Evolutionary conservation across 2,888 invertebrate species (phyloP).

Genomic region (Myathropa florea): DNA sequence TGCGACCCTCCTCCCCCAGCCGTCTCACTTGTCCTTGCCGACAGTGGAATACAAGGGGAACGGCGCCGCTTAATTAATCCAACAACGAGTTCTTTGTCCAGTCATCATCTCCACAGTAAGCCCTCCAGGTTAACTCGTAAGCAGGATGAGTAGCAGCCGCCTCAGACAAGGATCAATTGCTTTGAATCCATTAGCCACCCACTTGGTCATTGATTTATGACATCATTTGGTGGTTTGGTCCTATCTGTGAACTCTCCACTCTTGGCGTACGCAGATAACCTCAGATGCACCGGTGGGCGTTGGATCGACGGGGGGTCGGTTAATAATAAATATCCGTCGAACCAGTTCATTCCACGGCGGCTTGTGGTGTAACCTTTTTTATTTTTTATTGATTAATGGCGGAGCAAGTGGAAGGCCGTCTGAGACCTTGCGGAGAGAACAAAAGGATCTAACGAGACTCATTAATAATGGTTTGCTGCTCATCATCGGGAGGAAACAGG

Average conservation of each 20-base stretch:
- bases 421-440: neutral
- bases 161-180: slow-evolving; percentile 2
- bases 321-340: too few species aligned
- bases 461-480: neutral
- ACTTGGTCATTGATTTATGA: neutral
- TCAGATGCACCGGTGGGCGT: neutral
- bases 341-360: too few species aligned
- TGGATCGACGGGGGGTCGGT: neutral
- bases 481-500: neutral
- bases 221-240: neutral
- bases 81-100: neutral
- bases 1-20: too few species aligned
- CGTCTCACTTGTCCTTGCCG: neutral
- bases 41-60: too few species aligned
- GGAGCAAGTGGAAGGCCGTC: neutral
- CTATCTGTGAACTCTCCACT: neutral
- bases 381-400: slow-evolving; percentile 2
- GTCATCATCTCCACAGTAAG: neutral
- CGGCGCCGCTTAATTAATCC: neutral
- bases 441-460: neutral
- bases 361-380: neutral
- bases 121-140: neutral
- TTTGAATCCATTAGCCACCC: slow-evolving; percentile 12
- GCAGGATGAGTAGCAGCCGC: neutral
- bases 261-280: neutral